Evolutionary conservation across 2,113 vertebrate species (phyloP).

Genomic region (Apus apus): DNA sequence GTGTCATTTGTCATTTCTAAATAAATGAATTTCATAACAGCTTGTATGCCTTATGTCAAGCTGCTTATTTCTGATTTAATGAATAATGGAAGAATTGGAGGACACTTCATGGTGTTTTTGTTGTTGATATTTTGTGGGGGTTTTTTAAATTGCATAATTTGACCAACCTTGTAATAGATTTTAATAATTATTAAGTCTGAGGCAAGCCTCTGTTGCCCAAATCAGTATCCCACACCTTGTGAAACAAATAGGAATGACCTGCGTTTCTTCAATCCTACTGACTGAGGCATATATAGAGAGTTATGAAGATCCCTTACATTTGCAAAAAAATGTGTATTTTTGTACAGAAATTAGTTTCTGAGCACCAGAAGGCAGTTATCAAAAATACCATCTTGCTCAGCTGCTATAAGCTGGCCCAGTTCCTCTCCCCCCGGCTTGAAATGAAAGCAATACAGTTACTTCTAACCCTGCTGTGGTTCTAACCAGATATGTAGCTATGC

Average conservation of each 20-base stretch:
- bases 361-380: conserved; percentile 49
- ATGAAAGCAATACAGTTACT: background rate
- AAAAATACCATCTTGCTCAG: conserved; percentile 34
- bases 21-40: background rate
- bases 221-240: background rate
- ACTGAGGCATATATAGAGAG: background rate
- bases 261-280: background rate
- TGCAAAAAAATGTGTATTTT: background rate
- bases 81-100: conserved; percentile 33
- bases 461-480: background rate
- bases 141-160: background rate
- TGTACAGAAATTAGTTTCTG: background rate
- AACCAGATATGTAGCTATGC: background rate
- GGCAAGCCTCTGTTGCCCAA: background rate
- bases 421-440: background rate
- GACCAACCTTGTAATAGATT: background rate
- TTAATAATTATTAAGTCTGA: background rate
- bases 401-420: conserved; percentile 16
- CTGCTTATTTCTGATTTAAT: conserved; percentile 30
- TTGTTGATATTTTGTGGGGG: background rate
- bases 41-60: conserved; percentile 28
- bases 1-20: conserved; percentile 35
- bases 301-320: background rate
- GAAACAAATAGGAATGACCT: background rate
- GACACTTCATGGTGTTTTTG: background rate